Evolutionary conservation across 2,113 vertebrate genomes (phyloP).

Genomic region (Australoheros scitulus): DNA sequence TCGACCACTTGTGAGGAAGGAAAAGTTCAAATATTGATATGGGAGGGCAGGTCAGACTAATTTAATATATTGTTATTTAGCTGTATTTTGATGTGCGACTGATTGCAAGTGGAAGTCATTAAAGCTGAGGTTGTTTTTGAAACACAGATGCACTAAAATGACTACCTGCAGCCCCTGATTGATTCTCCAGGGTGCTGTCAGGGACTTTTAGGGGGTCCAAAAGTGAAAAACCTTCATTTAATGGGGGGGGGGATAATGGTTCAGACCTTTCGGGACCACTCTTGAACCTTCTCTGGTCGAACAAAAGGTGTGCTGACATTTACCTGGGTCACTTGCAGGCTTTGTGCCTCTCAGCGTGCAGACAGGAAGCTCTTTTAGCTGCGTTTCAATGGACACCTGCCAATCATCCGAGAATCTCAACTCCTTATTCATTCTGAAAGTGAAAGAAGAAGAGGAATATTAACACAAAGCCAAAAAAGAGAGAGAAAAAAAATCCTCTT

Average conservation of each 20-base stretch:
- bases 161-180: background rate
- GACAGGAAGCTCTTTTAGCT: slow-evolving; percentile 56
- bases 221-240: slow-evolving; percentile 11
- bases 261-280: slow-evolving; percentile 34
- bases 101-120: slow-evolving; percentile 1
- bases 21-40: slow-evolving; percentile 51
- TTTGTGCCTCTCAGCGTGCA: background rate
- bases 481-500: background rate
- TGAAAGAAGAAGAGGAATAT: background rate
- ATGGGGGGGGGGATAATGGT: slow-evolving; percentile 19
- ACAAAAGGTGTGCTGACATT: slow-evolving; percentile 68
- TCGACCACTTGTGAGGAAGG: slow-evolving; percentile 17
- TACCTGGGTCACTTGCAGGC: slow-evolving; percentile 43
- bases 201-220: background rate
- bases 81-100: slow-evolving; percentile 4
- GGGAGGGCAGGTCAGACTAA: background rate
- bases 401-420: slow-evolving; percentile 40
- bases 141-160: background rate
- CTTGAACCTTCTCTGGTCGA: slow-evolving; percentile 9
- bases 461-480: background rate
- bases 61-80: background rate
- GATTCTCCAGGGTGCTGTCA: background rate
- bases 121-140: background rate
- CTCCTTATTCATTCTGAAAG: background rate
- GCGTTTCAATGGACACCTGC: slow-evolving; percentile 47